Evolutionary conservation across 2,113 vertebrate species (phyloP), one percentile per base, ranked within the genome.

Genomic region (Macquaria australasica): DNA sequence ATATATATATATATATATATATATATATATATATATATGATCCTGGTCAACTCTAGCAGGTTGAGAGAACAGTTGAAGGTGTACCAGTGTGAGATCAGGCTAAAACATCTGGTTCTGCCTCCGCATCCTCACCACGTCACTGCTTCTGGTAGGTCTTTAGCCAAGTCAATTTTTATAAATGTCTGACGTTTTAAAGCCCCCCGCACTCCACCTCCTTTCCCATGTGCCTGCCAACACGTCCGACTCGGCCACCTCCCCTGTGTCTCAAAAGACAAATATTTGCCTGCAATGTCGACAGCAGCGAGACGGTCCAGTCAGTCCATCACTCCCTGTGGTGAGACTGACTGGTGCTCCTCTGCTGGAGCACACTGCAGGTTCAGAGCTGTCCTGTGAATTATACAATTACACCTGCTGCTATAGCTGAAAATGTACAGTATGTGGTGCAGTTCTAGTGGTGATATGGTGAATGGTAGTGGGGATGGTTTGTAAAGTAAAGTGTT

Each of bases 261-360:
- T 87, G 79, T 88, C 81, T 89, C 79, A 88, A 86, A 81, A 92
- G 85, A 89, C 92, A 93, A 95, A 95, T 94, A 93, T 94, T 94
- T 94, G 89, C 83, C 68, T 45, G 68, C 20, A 69, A 82, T 92
- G 88, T 93, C 90, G 70, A 90, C 85, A 90, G 84, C 73, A 63
- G 74, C 3, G 3, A 63, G 72, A 10, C 48, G 69, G 82, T 81
- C 72, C 62, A 82, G 37, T 15, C 31, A 83, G 83, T 85, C 82
- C 79, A 75, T 67, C n/a, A 4, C 69, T 79, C 62, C 25, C 31
- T 73, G 25, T 50, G 69, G 60, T 21, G 58, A 56, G 64, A 76
- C 71, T 16, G 21, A 70, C 64, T 56, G 72, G 21, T 69, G 63
- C 67, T 70, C 34, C 25, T 51, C 74, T 23, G 56, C 62, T 64